Evolutionary conservation across 2,888 invertebrate genomes (phyloP).

Genomic region (Leptura quadrifasciata): DNA sequence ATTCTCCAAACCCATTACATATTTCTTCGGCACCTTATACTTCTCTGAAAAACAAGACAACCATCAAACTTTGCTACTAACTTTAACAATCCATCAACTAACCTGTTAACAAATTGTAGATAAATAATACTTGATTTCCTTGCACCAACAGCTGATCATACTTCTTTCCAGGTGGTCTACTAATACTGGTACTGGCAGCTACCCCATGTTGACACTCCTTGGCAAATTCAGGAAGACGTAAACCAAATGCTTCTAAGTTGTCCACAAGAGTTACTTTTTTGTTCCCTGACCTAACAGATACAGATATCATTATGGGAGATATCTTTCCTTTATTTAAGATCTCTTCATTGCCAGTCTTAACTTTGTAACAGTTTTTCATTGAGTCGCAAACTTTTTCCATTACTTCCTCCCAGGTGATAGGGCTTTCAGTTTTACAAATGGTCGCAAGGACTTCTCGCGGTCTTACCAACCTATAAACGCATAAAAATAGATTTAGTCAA

Average conservation of each 20-base stretch:
- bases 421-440: conserved; percentile 72
- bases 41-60: conserved; percentile 78
- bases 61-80: background rate
- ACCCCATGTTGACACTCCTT: conserved; percentile 89
- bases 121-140: conserved; percentile 87
- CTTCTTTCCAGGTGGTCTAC: conserved; percentile 83
- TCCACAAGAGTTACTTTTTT: conserved; percentile 95
- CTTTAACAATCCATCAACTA: conserved; percentile 30
- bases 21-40: conserved; percentile 85
- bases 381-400: conserved; percentile 79
- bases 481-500: no score
- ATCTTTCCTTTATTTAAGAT: conserved; percentile 81
- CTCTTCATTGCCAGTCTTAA: conserved; percentile 76
- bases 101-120: conserved; percentile 70
- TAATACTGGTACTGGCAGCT: conserved; percentile 91
- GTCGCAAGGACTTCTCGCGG: conserved; percentile 74
- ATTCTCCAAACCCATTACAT: conserved; percentile 84
- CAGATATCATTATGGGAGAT: conserved; percentile 85
- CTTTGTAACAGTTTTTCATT: conserved; percentile 84
- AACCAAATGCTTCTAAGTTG: conserved; percentile 91
- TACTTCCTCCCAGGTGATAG: conserved; percentile 83
- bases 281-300: conserved; percentile 87
- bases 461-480: conserved; percentile 74
- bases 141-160: conserved; percentile 89
- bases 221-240: conserved; percentile 86